A percentile compares a stretch with the other conserved stretches of the same genome.
phyloP scores from a whole-genome alignment of 30 jellyfish, hydroid and myxozoan species.

The Cassiopea xamachana region DNA sequence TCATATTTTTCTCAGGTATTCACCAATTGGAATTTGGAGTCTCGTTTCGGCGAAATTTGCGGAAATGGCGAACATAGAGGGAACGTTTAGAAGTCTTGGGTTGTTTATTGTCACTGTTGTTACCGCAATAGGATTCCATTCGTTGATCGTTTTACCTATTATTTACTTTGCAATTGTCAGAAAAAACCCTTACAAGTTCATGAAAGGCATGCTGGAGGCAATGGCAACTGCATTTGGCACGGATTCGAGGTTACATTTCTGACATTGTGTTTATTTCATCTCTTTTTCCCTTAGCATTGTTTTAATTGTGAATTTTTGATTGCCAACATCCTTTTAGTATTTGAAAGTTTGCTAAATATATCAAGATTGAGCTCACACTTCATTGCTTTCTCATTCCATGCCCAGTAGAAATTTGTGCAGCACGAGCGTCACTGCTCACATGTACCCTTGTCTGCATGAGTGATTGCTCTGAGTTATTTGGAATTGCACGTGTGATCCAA shows the following conservation, averaged over 20 bases:
- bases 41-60: slow-evolving; percentile 82
- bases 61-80: slow-evolving; percentile 85
- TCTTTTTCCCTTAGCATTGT: too few species aligned
- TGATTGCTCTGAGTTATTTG: too few species aligned
- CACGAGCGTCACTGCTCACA: too few species aligned
- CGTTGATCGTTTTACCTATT: slow-evolving; percentile 76
- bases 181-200: slow-evolving; percentile 78
- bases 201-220: slow-evolving; percentile 89
- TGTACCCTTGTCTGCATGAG: too few species aligned
- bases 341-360: too few species aligned
- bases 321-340: too few species aligned
- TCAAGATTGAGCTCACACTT: too few species aligned
- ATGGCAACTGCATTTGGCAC: slow-evolving; percentile 98
- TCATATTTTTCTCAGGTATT: slow-evolving; percentile 52
- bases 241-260: slow-evolving; percentile 79
- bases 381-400: too few species aligned
- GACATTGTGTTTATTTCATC: too few species aligned
- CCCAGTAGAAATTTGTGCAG: too few species aligned
- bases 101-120: slow-evolving; percentile 87
- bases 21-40: slow-evolving; percentile 95
- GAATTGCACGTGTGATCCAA: too few species aligned
- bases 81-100: slow-evolving; percentile 84
- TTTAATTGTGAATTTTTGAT: too few species aligned
- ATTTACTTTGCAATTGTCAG: slow-evolving; percentile 68
- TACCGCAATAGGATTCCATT: slow-evolving; percentile 81